Base-by-base conservation (phyloP, 2,113 vertebrate genomes). In the Rhabdornis inornatus region DNA sequence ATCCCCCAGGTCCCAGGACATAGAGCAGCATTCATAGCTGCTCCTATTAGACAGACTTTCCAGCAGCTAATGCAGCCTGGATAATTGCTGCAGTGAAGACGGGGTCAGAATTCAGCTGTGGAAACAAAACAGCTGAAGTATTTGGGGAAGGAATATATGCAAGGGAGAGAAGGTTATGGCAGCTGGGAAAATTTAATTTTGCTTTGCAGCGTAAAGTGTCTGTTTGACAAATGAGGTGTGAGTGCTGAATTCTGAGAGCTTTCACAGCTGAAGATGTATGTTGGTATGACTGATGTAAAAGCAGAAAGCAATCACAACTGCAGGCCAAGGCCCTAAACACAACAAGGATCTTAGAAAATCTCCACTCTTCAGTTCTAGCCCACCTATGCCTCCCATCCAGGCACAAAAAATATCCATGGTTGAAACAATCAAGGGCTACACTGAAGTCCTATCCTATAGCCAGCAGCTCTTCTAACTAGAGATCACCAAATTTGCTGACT, bases 131-230 rank as follows among this genome's bases (percentile, higher is more conserved):
- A 94, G 39, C 35, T 59, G 37, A 92, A 69, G 19, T 33, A 50
- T 50, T 40, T 55, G 8, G 11, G 19, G 47, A 35, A 75, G 27
- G 16, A 80, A 53, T 37, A 69, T 5, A 33, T 5, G 7, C 6
- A 5, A 6, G 13, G 30, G 37, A 74, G 13, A 90, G 66, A 1
- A 8, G 64, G 80, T 74, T 61, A 66, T 18, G 33, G 55, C 47
- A 88, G 55, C 45, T 83, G 47, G 80, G 74, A 83, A 86, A 86
- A 61, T 47, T 33, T 66, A 74, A 79, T 94, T 95, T 88, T 94
- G 68, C 79, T 83, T 77, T 88, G 39, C 82, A 65, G 37, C 24
- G 17, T n/a, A 42, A 72, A 92, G 42, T 45, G 83, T 92, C 79
- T 52, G 83, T 92, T 2, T 85, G 87, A 96, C 53, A 90, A 93